These are phyloP conservation scores for Blomia tropicalis DNA, from an alignment of 2,888 invertebrate genomes.

Conservation along the genomic window DNA sequence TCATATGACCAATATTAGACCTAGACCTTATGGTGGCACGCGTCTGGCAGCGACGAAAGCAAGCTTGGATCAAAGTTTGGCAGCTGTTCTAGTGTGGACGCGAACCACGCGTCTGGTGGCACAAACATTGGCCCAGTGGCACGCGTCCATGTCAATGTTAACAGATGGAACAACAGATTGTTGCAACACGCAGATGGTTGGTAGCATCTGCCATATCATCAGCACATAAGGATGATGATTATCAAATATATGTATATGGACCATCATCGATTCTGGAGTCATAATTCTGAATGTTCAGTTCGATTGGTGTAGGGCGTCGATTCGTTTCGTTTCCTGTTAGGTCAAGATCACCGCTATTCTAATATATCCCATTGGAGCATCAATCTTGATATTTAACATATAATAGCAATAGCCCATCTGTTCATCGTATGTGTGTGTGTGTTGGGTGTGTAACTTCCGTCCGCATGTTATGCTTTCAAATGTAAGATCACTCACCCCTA, in stretches of 20 bases:
- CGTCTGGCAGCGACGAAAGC: not conserved
- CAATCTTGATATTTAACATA: no score
- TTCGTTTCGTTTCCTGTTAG: no score
- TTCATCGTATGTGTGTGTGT: no score
- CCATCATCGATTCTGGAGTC: no score
- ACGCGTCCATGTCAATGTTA: not conserved
- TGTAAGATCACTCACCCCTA: slow-evolving; percentile 1
- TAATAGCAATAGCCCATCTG: no score
- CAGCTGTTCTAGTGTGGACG: no score
- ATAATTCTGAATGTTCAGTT: no score
- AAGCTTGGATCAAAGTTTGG: not conserved
- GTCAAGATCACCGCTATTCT: no score
- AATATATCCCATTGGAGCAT: no score
- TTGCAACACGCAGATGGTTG: not conserved
- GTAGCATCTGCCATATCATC: not conserved
- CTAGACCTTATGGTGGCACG: not conserved
- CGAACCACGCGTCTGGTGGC: not conserved
- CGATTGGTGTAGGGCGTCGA: no score
- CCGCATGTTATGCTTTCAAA: not conserved
- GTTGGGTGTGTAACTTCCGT: slow-evolving; percentile 15
- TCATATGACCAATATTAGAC: not conserved
- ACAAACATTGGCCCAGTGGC: not conserved
- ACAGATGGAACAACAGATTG: not conserved
- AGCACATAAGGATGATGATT: no score
- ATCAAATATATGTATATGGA: no score